phyloP scores from a whole-genome alignment of 2,888 invertebrate genomes.

The Coenonympha arcania region DNA sequence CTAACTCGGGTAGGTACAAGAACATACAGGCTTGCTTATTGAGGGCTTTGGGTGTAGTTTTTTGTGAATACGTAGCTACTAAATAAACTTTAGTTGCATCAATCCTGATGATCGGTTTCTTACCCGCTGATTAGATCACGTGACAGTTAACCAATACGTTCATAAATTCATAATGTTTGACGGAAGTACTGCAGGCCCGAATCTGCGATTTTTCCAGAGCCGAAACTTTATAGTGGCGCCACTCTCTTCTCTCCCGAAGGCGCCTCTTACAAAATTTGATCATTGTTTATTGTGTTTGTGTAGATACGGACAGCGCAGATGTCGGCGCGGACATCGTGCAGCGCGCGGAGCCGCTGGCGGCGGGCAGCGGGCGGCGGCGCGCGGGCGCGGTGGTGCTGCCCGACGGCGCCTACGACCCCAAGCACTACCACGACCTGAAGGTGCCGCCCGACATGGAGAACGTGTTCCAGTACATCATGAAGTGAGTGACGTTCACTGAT shows the following conservation, averaged over 20 bases:
- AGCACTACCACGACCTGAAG: slow-evolving; percentile 85
- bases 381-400: slow-evolving; percentile 65
- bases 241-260: too few relatives aligned
- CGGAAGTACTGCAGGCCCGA: too few relatives aligned
- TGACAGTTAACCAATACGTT: background rate
- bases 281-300: slow-evolving; percentile 14
- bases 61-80: too few relatives aligned
- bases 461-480: slow-evolving; percentile 92
- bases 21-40: too few relatives aligned
- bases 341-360: too few relatives aligned
- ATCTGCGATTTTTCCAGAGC: too few relatives aligned
- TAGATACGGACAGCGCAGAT: slow-evolving; percentile 63
- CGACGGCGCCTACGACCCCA: slow-evolving; percentile 83
- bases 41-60: too few relatives aligned
- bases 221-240: too few relatives aligned
- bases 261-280: background rate
- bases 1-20: slow-evolving; percentile 66
- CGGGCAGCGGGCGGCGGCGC: too few relatives aligned
- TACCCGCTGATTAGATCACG: background rate
- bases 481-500: slow-evolving; percentile 78
- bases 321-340: slow-evolving; percentile 31
- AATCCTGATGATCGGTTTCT: too few relatives aligned
- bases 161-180: too few relatives aligned
- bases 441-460: slow-evolving; percentile 91
- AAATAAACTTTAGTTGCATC: too few relatives aligned